Conservation (phyloP, 2,113 vertebrate species). For the Myrmecophaga tridactyla region DNA sequence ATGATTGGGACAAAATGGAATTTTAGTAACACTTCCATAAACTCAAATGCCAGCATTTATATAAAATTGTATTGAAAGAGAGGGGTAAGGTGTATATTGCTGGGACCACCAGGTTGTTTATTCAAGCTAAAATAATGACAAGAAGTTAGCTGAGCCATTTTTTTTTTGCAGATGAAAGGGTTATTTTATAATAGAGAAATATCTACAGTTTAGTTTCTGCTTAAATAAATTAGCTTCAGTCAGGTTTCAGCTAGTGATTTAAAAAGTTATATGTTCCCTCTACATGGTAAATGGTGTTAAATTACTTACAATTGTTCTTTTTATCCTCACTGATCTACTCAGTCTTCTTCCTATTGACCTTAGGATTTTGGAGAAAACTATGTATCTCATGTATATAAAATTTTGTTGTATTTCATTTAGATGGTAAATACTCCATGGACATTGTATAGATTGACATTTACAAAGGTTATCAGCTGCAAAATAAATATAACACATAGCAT, state of each 20-base stretch:
- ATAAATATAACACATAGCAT: background rate
- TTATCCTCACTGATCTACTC: background rate
- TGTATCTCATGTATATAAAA: background rate
- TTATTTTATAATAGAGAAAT: conserved; percentile 16
- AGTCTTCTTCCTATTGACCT: background rate
- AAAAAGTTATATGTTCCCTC: background rate
- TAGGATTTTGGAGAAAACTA: background rate
- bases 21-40: background rate
- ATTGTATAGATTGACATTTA: background rate
- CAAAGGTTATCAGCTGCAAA: background rate
- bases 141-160: background rate
- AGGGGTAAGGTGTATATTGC: background rate
- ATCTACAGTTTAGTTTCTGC: background rate
- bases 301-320: background rate
- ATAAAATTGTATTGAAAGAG: background rate
- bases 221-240: background rate
- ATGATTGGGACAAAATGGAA: background rate
- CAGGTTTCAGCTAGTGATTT: background rate
- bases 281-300: background rate
- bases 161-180: background rate
- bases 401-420: background rate
- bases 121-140: background rate
- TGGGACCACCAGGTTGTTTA: background rate
- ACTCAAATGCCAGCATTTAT: conserved; percentile 9
- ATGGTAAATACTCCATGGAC: background rate